phyloP scores from a whole-genome alignment of 1,140 invertebrate genomes.

The Apis florea region DNA sequence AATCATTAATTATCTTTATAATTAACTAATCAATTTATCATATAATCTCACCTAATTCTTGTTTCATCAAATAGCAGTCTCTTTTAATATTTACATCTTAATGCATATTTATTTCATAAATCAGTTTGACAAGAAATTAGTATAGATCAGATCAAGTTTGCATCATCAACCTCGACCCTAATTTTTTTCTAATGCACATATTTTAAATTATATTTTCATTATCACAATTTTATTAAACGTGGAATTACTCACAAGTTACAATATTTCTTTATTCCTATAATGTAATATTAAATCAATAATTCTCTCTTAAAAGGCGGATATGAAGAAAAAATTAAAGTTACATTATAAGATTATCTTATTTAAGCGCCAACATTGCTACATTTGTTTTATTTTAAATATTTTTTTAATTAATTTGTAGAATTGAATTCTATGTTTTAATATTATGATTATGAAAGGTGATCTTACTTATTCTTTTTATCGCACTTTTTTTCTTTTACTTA shows the following conservation, averaged over 20 bases:
- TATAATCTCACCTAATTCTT: background rate
- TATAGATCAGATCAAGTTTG: constrained; percentile 19
- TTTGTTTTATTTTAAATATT: too few relatives aligned
- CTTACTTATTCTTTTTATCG: too few relatives aligned
- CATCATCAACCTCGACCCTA: constrained; percentile 16
- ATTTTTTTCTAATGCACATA: constrained; percentile 4
- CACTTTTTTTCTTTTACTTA: too few relatives aligned
- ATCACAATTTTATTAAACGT: background rate
- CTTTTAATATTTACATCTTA: background rate
- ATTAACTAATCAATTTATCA: background rate
- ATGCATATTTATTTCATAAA: background rate
- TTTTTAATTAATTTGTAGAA: too few relatives aligned
- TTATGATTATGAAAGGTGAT: too few relatives aligned
- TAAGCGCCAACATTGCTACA: too few relatives aligned
- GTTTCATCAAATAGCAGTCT: background rate
- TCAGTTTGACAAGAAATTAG: background rate
- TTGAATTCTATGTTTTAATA: too few relatives aligned
- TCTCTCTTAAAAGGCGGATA: too few relatives aligned
- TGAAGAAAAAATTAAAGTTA: background rate
- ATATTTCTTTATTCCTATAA: background rate
- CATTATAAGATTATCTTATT: background rate
- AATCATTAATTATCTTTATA: background rate
- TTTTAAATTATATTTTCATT: background rate
- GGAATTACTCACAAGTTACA: background rate
- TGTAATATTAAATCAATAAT: background rate